Base-by-base conservation (phyloP, 2,888 invertebrate genomes). In the Theretra japonica region DNA sequence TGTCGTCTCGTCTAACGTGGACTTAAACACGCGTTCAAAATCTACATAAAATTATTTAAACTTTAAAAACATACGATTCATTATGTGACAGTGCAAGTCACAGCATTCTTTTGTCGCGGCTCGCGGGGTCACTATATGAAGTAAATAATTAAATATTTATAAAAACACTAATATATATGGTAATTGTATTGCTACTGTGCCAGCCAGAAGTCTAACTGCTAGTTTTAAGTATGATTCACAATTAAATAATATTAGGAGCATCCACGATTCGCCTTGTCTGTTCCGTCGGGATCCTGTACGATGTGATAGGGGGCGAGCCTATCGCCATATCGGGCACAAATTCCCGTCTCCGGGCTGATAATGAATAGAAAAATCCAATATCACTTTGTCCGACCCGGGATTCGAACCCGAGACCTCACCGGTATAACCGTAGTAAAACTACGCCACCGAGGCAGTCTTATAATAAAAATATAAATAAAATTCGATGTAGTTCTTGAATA, bases 1-100 rank as follows among this genome's bases (percentile, higher is more conserved):
- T 69, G 28, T 53, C 68, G 68, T 69, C 6, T 21, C 17, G 41
- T 65, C 48, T 25, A 17, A 2, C 30, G 15, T 21, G 62, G 11
- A 58, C 41, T 7, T 4, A 19, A 62, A 48, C 48, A 48, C 73
- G 77, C 79, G 74, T 77, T 73, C 75, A 68, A 75, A 82, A 84
- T 85, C 77, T 78, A 79, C 84, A 85, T 86, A 85, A 79, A 82
- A 80, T 77, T 80, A 77, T 75, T 75, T 77, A 72, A 75, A 79
- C 75, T 80, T 81, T 76, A 75, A 83, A 76, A 71, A 65, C 65
- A 57, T 70, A 77, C 77, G 72, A 74, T 69, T 75, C 77, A 71
- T 76, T 71, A 79, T 81, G 83, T 86, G 86, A 87, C 87, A 80
- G 82, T 86, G 87, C 89, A 88, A 86, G 84, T 85, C 77, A 80